Evolutionary conservation across 2,797 vertebrate genomes (phyloP), one percentile per base, ranked within the genome.

Genomic region (Triplophysa yarkandensis): DNA sequence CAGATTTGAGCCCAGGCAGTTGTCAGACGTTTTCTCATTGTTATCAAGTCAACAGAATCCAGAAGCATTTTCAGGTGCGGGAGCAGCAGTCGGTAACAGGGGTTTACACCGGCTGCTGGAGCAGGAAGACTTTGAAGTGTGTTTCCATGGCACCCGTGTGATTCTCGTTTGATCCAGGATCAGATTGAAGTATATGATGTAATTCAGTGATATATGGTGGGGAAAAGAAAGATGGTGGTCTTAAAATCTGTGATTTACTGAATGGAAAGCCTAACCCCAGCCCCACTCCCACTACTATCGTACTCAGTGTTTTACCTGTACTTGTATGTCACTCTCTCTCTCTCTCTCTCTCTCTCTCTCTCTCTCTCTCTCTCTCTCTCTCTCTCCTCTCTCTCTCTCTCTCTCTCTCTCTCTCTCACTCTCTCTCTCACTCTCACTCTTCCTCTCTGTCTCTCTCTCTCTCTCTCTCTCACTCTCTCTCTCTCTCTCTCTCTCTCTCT

Each of bases 141-240:
- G 81, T 82, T 82, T 34, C 81, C 78, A 82, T 82, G 75, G 78
- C 64, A 76, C 68, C 81, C 55, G 50, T 13, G 67, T 63, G 52
- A 80, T 82, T 79, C 48, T 41, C 72, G 70, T 82, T 83, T 83
- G 82, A 83, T 83, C 82, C 80, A 68, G 69, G 78, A 78, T 80
- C 78, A 80, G 66, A 74, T 68, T 80, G 78, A 77, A 43, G 28
- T 76, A 55, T 58, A 77, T 78, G 80, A 80, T 77, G 82, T 80
- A 80, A 81, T 78, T 67, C 68, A 23, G 68, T 54, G 36, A 72
- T 36, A 52, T 75, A 71, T 66, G 48, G 55, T 62, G 27, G 41
- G 69, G 68, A 44, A 44, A 63, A 80, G 71, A 70, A 70, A 43
- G 58, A 60, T 36, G 68, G 63, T 75, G 72, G 80, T 77, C 68